Evolutionary conservation across 2,888 invertebrate species (phyloP), one percentile per base, ranked within the genome.

Genomic region (Deilephila porcellus): DNA sequence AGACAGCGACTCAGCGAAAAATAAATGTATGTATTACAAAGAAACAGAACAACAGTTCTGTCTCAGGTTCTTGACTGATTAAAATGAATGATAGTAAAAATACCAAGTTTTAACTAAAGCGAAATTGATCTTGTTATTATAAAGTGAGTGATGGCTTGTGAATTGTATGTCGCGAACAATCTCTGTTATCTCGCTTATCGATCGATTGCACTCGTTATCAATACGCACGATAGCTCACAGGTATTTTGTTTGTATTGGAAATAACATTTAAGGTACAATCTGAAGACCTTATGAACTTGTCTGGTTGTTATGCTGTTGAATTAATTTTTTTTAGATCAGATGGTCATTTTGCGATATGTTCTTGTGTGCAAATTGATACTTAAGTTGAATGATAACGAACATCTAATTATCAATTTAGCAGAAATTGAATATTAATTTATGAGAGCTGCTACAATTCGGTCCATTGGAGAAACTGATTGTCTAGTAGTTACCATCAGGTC

Each of bases 171-270:
- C 75, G 74, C 71, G 60, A 82, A 82, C 83, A 82, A 80, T 82
- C 78, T 77, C 70, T 76, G 73, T 74, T 83, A 85, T 83, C 80
- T 83, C 74, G 75, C 76, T 80, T 83, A 83, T 85, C 82, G 53
- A 71, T 76, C 63, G 71, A 75, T 73, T 71, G 74, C 53, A 64
- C 74, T 76, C 78, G 19, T 81, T 87, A 87, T 86, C 86, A 73
- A 75, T 76, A 75, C 59, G 71, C 71, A 32, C 74, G 83, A 86
- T 85, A 85, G 79, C 77, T 64, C 67, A 11, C 62, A 72, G 75
- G 73, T 45, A 52, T 62, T 17, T 60, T 62, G 52, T 72, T 34
- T 71, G 56, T 34, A 59, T 71, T 8, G n/a, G 6, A 34, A 32
- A 71, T 59, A 19, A 29, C 53, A 52, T 60, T 60, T 6, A 60